phyloP scores from a whole-genome alignment of 2,888 invertebrate species.

The Rugalucina vietnamica region DNA sequence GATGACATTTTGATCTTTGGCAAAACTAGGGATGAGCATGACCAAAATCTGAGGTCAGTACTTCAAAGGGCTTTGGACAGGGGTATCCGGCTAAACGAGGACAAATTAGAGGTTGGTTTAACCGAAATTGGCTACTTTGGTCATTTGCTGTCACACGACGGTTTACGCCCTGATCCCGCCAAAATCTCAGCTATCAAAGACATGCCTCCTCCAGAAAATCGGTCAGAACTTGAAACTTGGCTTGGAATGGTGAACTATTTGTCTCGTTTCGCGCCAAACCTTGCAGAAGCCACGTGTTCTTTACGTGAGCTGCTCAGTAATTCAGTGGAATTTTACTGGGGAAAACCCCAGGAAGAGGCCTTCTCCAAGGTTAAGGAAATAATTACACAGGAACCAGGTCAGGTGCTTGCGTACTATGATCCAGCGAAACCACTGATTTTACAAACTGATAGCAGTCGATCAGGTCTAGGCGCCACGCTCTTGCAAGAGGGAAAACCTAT shows the following conservation, averaged over 20 bases:
- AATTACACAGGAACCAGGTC: constrained; percentile 5
- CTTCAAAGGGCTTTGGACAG: constrained; percentile 3
- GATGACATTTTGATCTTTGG: constrained; percentile 32
- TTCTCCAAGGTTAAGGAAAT: constrained; percentile 7
- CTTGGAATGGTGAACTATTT: constrained; percentile 21
- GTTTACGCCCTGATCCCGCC: constrained; percentile 31
- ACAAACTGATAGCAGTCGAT: background rate
- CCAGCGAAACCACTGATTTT: background rate
- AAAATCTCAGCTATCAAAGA: constrained; percentile 42
- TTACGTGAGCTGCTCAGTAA: background rate
- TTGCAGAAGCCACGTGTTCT: constrained; percentile 5
- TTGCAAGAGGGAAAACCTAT: constrained; percentile 35
- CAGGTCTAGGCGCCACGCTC: constrained; percentile 7
- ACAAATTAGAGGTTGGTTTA: constrained; percentile 26
- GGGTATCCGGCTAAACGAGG: constrained; percentile 22
- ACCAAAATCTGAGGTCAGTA: constrained; percentile 5
- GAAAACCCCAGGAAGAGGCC: constrained; percentile 2
- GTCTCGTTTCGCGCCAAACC: background rate
- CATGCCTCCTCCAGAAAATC: constrained; percentile 12
- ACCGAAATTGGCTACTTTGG: constrained; percentile 36
- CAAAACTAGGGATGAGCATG: constrained; percentile 26
- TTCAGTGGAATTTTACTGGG: background rate
- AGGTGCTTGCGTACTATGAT: constrained; percentile 16
- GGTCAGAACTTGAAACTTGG: constrained; percentile 13
- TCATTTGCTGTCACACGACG: constrained; percentile 30